A percentile compares a stretch with the other conserved stretches of the same genome.
phyloP scores from a whole-genome alignment of 1,140 invertebrate genomes.

The Cotesia chilonis region DNA sequence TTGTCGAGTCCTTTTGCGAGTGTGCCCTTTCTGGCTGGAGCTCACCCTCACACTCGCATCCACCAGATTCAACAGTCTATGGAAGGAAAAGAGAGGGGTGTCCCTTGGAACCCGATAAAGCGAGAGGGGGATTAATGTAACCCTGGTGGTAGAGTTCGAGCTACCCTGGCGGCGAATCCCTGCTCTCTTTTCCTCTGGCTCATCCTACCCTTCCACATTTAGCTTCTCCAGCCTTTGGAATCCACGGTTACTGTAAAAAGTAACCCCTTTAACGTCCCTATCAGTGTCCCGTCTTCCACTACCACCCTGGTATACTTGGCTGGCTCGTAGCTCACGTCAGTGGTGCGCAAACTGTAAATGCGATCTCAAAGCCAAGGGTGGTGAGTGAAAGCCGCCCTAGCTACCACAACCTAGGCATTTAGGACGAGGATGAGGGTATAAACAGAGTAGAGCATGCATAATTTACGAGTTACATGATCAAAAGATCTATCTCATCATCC shows the following conservation, averaged over 20 bases:
- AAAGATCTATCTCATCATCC: constrained; percentile 26
- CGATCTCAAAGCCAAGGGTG: constrained; percentile 29
- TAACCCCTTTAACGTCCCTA: constrained; percentile 2
- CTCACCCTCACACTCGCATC: constrained; percentile 26
- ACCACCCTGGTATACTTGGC: neutral
- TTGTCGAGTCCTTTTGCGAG: neutral
- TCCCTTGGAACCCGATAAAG: constrained; percentile 35
- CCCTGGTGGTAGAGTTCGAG: constrained; percentile 8
- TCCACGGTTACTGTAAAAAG: neutral
- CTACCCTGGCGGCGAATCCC: constrained; percentile 37
- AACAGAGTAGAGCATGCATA: constrained; percentile 30
- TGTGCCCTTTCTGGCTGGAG: constrained; percentile 7
- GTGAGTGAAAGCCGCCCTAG: no score
- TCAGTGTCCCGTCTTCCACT: constrained; percentile 19
- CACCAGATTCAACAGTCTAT: constrained; percentile 41
- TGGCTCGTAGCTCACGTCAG: constrained; percentile 27
- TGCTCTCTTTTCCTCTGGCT: constrained; percentile 32
- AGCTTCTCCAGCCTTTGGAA: constrained; percentile 21
- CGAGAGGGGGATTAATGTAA: no score
- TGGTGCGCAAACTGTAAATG: constrained; percentile 34
- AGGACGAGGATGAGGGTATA: constrained; percentile 3
- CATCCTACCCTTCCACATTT: neutral
- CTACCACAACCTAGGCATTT: no score
- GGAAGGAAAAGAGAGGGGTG: constrained; percentile 38
- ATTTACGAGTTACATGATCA: constrained; percentile 36